These are phyloP conservation scores for Motacilla tschutschensis DNA, from an alignment of 2,113 vertebrate genomes.

Conservation along the genomic window DNA sequence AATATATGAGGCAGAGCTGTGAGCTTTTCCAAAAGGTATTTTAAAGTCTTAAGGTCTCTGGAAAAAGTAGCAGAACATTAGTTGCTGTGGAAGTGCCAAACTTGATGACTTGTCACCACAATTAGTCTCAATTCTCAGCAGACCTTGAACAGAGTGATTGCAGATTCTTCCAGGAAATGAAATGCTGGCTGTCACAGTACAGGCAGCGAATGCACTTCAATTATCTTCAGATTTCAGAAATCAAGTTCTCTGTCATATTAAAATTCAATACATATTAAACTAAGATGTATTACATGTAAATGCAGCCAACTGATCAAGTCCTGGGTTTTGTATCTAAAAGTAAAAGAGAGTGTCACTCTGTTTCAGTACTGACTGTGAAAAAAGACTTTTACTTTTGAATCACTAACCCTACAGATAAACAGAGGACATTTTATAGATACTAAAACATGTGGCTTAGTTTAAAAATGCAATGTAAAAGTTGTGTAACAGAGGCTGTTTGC, in stretches of 20 bases:
- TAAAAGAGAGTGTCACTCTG: not conserved
- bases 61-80: slow-evolving; percentile 1
- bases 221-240: not conserved
- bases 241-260: not conserved
- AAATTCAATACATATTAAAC: not conserved
- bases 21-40: not conserved
- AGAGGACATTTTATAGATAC: not conserved
- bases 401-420: not conserved
- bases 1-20: not conserved
- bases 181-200: not conserved
- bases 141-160: not conserved
- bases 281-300: not conserved
- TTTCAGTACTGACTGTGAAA: not conserved
- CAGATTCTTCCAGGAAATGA: slow-evolving; percentile 16
- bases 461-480: not conserved
- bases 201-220: not conserved
- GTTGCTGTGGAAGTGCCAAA: slow-evolving; percentile 16
- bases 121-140: not conserved
- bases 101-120: slow-evolving; percentile 32
- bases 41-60: not conserved
- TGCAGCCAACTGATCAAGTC: not conserved
- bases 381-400: not conserved
- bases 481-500: not conserved
- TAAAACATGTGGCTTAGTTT: not conserved
- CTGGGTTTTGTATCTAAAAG: not conserved